phyloP scores from a whole-genome alignment of 2,888 invertebrate species.

The Perizoma affinitatum region DNA sequence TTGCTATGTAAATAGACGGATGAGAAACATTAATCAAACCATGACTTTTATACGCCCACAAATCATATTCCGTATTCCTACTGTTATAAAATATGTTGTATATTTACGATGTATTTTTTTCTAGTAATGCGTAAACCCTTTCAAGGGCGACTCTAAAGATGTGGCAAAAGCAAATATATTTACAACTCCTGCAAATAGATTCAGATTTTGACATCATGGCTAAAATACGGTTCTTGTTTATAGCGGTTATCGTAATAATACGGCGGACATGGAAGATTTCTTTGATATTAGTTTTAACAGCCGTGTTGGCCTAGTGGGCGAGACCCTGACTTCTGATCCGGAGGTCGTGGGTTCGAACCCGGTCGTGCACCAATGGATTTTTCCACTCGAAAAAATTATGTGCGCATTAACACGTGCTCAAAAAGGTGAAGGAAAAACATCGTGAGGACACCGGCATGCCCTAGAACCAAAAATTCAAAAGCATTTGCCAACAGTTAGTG shows the following conservation, averaged over 20 bases:
- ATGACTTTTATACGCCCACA: constrained; percentile 59
- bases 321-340: too few species aligned
- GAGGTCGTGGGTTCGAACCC: too few species aligned
- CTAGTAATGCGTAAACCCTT: constrained; percentile 56
- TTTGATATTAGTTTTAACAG: constrained; percentile 48
- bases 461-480: too few species aligned
- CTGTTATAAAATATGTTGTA: constrained; percentile 55
- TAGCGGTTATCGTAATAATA: too few species aligned
- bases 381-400: too few species aligned
- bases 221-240: too few species aligned
- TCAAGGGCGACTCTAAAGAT: constrained; percentile 64
- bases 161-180: constrained; percentile 59
- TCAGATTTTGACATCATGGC: constrained; percentile 55
- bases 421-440: too few species aligned
- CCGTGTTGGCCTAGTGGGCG: too few species aligned
- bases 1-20: constrained; percentile 38
- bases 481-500: too few species aligned
- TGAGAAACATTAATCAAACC: constrained; percentile 55
- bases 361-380: too few species aligned
- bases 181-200: constrained; percentile 68
- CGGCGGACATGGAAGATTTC: constrained; percentile 10
- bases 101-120: constrained; percentile 59
- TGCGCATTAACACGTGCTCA: too few species aligned
- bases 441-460: too few species aligned
- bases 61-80: constrained; percentile 60